Conservation (phyloP, 2,888 invertebrate genomes). For the Drosophila putrida region DNA sequence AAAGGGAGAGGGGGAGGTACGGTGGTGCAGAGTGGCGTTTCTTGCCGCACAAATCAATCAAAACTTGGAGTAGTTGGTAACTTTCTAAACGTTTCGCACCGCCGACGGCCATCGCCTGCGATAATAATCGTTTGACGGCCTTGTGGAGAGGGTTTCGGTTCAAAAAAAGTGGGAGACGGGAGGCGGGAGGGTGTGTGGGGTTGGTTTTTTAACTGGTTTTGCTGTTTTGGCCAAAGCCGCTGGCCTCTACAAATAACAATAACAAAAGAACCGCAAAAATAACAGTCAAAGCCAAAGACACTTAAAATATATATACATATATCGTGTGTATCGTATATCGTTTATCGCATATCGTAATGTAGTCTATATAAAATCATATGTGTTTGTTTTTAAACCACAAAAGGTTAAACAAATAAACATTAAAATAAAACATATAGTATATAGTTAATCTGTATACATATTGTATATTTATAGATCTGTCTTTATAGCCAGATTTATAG, state of each 20-base stretch:
- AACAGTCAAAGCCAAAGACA: conserved; percentile 45
- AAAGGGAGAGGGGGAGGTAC: background rate
- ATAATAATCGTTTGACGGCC: conserved; percentile 38
- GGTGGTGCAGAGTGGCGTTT: background rate
- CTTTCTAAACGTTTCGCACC: conserved; percentile 41
- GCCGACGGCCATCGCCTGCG: conserved; percentile 25
- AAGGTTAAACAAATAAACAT: conserved; percentile 39
- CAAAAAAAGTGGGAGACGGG: background rate
- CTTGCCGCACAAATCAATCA: conserved; percentile 27
- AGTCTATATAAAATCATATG: conserved; percentile 2
- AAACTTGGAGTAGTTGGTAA: conserved; percentile 17
- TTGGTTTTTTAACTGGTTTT: conserved; percentile 39
- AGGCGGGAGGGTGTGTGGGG: conserved; percentile 14
- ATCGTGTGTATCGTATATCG: conserved; percentile 1
- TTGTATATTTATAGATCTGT: background rate
- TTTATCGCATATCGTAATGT: background rate
- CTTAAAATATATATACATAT: background rate
- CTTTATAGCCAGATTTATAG: conserved; percentile 16
- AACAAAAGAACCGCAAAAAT: conserved; percentile 53
- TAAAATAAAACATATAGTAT: background rate
- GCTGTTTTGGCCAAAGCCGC: conserved; percentile 22
- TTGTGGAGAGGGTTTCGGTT: conserved; percentile 22
- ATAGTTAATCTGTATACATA: background rate
- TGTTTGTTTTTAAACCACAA: conserved; percentile 36
- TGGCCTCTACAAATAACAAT: conserved; percentile 53